Evolutionary conservation across 2,113 vertebrate species (phyloP).

Genomic region (Ramphastos sulfuratus): DNA sequence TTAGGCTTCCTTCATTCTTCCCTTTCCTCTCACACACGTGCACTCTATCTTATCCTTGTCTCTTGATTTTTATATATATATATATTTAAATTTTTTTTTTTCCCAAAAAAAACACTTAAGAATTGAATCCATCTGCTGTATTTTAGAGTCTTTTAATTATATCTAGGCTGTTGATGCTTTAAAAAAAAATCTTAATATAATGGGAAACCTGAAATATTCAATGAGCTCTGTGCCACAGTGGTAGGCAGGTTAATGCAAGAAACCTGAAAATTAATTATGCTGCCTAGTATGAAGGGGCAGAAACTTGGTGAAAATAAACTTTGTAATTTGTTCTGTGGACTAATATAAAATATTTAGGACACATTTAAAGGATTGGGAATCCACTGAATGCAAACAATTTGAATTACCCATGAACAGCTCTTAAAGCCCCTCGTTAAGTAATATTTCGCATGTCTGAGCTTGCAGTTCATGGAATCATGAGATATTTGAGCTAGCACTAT

Average conservation of each 20-base stretch:
- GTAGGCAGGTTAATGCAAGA: neutral
- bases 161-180: neutral
- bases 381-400: neutral
- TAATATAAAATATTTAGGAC: neutral
- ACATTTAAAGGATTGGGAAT: neutral
- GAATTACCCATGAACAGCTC: neutral
- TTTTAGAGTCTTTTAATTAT: neutral
- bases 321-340: neutral
- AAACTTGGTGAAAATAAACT: conserved; percentile 1
- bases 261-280: neutral
- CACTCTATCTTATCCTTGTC: neutral
- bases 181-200: neutral
- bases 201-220: neutral
- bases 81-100: no score
- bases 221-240: neutral
- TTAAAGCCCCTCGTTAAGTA: neutral
- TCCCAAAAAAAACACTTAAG: no score
- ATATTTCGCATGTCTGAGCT: neutral
- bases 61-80: neutral
- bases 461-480: neutral
- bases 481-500: neutral
- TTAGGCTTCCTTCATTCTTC: neutral
- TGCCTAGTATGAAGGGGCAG: neutral
- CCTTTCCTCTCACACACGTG: no score
- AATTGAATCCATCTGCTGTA: neutral